phyloP scores from a whole-genome alignment of 2,888 invertebrate species.

The Tiphia femorata region DNA sequence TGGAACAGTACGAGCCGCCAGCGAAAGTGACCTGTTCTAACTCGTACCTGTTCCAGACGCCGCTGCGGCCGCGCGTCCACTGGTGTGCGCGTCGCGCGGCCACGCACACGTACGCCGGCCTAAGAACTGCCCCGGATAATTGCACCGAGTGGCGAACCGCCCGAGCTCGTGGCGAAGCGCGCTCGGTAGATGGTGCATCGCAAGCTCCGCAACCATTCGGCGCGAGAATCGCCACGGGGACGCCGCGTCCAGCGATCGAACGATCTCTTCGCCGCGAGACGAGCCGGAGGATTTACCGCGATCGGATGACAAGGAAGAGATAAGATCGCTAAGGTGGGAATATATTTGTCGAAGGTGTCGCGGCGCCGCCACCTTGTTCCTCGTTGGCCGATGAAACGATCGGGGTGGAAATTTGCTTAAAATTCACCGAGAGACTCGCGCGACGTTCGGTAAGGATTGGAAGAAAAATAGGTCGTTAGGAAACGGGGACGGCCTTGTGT shows the following conservation, averaged over 20 bases:
- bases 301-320: too few species aligned
- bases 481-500: too few species aligned
- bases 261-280: conserved; percentile 10
- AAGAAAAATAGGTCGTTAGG: too few species aligned
- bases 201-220: too few species aligned
- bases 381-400: too few species aligned
- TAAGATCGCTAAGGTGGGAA: too few species aligned
- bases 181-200: too few species aligned
- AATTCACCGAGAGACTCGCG: too few species aligned
- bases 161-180: conserved; percentile 18
- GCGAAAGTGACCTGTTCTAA: conserved; percentile 60
- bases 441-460: too few species aligned
- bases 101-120: conserved; percentile 3
- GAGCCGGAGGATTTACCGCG: background rate
- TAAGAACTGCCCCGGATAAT: conserved; percentile 52
- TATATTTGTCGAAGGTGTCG: too few species aligned
- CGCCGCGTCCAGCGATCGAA: conserved; percentile 5
- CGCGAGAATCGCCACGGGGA: conserved; percentile 33
- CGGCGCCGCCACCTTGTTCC: too few species aligned
- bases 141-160: conserved; percentile 35
- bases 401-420: too few species aligned
- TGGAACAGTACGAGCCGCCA: conserved; percentile 53
- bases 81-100: conserved; percentile 27
- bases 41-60: conserved; percentile 39
- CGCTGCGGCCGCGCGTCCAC: conserved; percentile 28